Percentiles rank a stretch among this genome's conserved stretches.
phyloP scores from a whole-genome alignment of 2,888 invertebrate species.

The Nipponacmea schrenckii region DNA sequence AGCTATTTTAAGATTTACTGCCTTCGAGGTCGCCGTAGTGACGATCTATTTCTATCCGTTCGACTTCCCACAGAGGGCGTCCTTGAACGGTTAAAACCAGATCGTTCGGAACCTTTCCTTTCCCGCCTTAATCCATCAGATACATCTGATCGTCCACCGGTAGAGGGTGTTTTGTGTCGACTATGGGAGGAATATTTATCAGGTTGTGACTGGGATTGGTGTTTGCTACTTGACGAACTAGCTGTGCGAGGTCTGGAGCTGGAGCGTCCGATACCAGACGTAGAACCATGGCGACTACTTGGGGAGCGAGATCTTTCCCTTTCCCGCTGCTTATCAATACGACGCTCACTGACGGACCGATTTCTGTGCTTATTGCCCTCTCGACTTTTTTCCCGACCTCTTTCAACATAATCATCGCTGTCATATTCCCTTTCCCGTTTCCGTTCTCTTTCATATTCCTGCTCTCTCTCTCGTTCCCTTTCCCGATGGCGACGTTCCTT shows the following conservation, averaged over 20 bases:
- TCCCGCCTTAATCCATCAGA: neutral
- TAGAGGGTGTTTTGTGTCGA: neutral
- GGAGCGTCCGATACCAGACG: neutral
- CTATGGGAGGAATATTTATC: neutral
- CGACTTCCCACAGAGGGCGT: neutral
- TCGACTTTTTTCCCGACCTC: neutral
- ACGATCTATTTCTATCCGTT: neutral
- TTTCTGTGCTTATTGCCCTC: neutral
- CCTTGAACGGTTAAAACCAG: neutral
- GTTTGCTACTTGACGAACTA: neutral
- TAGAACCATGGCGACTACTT: neutral
- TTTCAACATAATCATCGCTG: neutral
- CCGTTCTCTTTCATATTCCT: conserved; percentile 9
- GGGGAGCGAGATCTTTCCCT: neutral
- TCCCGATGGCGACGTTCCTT: neutral
- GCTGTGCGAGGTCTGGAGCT: neutral
- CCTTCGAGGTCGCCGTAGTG: neutral
- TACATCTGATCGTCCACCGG: neutral
- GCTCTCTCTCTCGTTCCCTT: neutral
- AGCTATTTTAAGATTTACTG: too few relatives aligned
- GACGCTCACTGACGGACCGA: too few relatives aligned
- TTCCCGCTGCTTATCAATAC: neutral
- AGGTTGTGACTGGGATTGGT: neutral
- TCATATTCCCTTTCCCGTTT: neutral
- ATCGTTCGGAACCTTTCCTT: neutral